phyloP scores from a whole-genome alignment of 2,888 invertebrate genomes.

The Leptopilina drosophilae region DNA sequence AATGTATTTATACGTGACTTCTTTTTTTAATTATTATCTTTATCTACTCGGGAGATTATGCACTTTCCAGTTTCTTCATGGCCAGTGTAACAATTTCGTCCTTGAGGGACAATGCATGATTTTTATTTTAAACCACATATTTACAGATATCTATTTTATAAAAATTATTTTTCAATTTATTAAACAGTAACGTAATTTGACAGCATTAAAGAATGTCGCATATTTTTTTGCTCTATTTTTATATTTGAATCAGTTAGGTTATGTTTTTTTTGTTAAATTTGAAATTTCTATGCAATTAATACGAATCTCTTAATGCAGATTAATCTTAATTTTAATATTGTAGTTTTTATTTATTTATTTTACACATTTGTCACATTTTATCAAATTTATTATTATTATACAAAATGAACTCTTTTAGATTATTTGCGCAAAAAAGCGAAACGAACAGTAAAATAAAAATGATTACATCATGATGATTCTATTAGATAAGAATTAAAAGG shows the following conservation, averaged over 20 bases:
- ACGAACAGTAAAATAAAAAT: not conserved
- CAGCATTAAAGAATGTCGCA: not conserved
- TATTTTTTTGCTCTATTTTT: not conserved
- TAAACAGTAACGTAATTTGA: not conserved
- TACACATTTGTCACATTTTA: too few relatives aligned
- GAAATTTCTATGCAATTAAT: too few relatives aligned
- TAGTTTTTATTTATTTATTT: too few relatives aligned
- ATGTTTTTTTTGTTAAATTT: too few relatives aligned
- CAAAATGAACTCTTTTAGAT: not conserved
- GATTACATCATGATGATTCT: conserved; percentile 30
- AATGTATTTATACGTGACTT: not conserved
- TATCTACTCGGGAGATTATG: conserved; percentile 18
- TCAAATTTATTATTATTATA: too few relatives aligned
- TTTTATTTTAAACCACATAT: conserved; percentile 11
- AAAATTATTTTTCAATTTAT: not conserved
- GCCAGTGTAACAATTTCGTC: conserved; percentile 21
- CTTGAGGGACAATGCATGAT: conserved; percentile 25
- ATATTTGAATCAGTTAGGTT: not conserved
- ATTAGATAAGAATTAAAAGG: not conserved
- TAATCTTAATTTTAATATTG: too few relatives aligned
- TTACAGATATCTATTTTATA: not conserved
- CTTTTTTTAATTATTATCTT: conserved; percentile 1
- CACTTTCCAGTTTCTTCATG: conserved; percentile 36
- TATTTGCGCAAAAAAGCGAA: not conserved
- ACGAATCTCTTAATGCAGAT: too few relatives aligned